These are phyloP conservation scores for Apogon talboti DNA, from an alignment of 2,797 vertebrate genomes.

Conservation along the genomic window DNA sequence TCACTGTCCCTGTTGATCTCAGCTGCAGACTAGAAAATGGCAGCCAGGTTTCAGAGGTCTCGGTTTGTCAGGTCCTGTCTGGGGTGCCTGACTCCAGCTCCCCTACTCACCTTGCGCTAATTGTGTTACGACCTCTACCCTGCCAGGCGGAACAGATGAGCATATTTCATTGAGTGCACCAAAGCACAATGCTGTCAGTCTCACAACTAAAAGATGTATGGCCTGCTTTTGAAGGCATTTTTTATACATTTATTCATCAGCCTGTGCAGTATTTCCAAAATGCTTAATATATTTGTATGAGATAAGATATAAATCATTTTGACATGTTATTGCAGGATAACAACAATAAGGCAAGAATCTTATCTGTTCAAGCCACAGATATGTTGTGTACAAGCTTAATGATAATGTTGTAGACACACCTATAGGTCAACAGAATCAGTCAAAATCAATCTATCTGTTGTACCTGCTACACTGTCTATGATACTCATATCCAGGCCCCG, in stretches of 20 bases:
- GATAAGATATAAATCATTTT: conserved; percentile 31
- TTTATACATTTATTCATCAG: conserved; percentile 14
- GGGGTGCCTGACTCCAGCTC: conserved; percentile 29
- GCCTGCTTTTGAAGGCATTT: conserved; percentile 16
- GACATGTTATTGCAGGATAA: conserved; percentile 12
- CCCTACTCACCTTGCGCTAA: conserved; percentile 45
- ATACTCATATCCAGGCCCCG: neutral
- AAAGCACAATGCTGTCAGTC: conserved; percentile 66
- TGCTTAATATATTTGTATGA: conserved; percentile 18
- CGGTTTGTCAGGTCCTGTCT: conserved; percentile 40
- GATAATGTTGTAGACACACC: neutral
- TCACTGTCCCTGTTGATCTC: conserved; percentile 22
- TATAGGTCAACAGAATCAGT: neutral
- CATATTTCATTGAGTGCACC: conserved; percentile 62
- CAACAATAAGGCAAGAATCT: neutral
- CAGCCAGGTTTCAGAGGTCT: conserved; percentile 25
- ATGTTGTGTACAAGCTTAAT: conserved; percentile 19
- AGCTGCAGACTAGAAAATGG: conserved; percentile 33
- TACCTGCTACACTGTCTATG: neutral
- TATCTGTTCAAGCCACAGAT: neutral
- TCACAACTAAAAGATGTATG: conserved; percentile 46
- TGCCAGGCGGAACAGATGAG: conserved; percentile 33
- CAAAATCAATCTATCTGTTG: conserved; percentile 30
- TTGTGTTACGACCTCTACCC: conserved; percentile 51
- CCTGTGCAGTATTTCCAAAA: neutral